A percentile compares a stretch with the other conserved stretches of the same genome.
phyloP scores from a whole-genome alignment of 2,797 vertebrate genomes.

The Parauchenoglanis punctatus region DNA sequence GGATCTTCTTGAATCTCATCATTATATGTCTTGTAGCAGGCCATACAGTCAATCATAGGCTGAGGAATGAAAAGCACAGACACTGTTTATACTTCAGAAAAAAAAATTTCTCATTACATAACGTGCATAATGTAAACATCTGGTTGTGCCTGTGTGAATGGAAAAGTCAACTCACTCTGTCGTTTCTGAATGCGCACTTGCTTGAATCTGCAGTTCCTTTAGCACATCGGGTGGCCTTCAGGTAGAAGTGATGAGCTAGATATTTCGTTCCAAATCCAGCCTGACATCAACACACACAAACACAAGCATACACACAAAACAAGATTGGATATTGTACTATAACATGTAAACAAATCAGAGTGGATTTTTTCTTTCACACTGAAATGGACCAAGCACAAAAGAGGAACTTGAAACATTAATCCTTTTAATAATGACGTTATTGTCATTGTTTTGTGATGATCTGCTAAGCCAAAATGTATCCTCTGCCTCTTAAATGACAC shows the following conservation, averaged over 20 bases:
- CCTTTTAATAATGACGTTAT: background rate
- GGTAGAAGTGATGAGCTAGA: constrained; percentile 19
- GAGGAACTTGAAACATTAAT: background rate
- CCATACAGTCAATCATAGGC: constrained; percentile 69
- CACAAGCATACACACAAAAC: background rate
- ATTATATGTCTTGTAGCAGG: constrained; percentile 71
- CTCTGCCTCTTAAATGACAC: background rate
- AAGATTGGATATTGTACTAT: too few relatives aligned
- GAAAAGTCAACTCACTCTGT: constrained; percentile 18
- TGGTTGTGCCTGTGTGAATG: background rate
- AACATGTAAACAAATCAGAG: background rate
- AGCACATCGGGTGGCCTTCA: constrained; percentile 21
- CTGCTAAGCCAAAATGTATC: background rate
- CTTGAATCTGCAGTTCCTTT: constrained; percentile 19
- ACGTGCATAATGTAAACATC: background rate
- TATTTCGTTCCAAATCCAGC: constrained; percentile 15
- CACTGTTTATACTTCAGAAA: background rate
- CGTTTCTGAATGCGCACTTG: constrained; percentile 16
- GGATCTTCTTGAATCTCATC: constrained; percentile 67
- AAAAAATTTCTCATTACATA: background rate
- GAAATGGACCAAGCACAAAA: background rate
- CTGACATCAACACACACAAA: background rate
- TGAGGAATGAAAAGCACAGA: constrained; percentile 41
- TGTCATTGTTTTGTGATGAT: background rate
- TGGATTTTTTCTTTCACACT: background rate